A percentile compares a stretch with the other conserved stretches of the same genome.
Evolutionary conservation across 2,888 invertebrate species (phyloP).

Genomic region (Proisotoma minuta): DNA sequence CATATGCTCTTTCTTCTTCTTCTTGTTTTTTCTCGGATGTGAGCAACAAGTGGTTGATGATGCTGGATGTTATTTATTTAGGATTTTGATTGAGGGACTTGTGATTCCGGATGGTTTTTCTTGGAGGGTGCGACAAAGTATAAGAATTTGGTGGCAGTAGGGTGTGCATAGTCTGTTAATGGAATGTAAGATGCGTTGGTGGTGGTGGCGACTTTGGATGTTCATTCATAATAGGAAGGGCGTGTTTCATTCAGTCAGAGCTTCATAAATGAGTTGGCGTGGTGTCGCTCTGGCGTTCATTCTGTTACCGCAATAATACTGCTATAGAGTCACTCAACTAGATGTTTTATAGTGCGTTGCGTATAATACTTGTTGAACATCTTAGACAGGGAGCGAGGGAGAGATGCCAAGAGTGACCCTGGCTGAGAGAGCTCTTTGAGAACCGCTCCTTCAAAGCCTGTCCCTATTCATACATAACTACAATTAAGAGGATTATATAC

Average conservation of each 20-base stretch:
- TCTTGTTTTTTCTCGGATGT: too few relatives aligned
- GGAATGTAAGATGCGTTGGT: slow-evolving; percentile 33
- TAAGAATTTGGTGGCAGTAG: slow-evolving; percentile 2
- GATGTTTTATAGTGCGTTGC: too few relatives aligned
- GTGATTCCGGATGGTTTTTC: too few relatives aligned
- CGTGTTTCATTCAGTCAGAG: slow-evolving; percentile 43
- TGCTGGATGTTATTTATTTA: too few relatives aligned
- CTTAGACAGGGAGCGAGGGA: neutral
- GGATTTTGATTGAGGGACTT: neutral
- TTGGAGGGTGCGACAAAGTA: too few relatives aligned
- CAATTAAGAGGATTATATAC: neutral
- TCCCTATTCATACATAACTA: too few relatives aligned
- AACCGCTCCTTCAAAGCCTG: slow-evolving; percentile 3
- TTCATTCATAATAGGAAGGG: slow-evolving; percentile 43
- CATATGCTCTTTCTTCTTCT: too few relatives aligned
- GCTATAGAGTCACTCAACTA: too few relatives aligned
- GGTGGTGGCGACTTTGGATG: slow-evolving; percentile 22
- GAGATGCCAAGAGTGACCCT: neutral
- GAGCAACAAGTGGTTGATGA: too few relatives aligned
- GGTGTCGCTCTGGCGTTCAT: slow-evolving; percentile 35
- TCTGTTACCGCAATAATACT: slow-evolving; percentile 4
- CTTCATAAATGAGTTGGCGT: slow-evolving; percentile 33
- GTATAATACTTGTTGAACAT: neutral
- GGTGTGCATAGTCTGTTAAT: slow-evolving; percentile 8
- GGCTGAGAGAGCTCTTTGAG: neutral